Conservation (phyloP, 2,797 vertebrate species). For the Aplochiton taeniatus region DNA sequence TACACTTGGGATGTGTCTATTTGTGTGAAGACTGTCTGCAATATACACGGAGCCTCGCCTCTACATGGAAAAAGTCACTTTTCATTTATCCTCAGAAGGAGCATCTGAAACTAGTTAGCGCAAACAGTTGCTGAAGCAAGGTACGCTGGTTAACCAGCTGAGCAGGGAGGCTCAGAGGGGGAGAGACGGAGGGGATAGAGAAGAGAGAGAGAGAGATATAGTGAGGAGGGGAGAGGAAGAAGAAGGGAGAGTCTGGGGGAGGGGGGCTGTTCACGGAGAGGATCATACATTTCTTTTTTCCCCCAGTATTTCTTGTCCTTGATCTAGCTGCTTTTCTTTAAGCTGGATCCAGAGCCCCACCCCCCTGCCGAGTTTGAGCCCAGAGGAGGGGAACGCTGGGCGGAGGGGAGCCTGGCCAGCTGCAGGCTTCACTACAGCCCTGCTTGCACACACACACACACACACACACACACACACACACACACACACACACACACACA, state of each 20-base stretch:
- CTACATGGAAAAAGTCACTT: conserved; percentile 36
- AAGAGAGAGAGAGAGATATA: background rate
- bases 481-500: conserved; percentile 7
- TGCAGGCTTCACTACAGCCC: conserved; percentile 12
- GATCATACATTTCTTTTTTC: conserved; percentile 65
- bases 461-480: background rate
- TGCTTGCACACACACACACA: background rate
- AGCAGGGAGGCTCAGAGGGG: conserved; percentile 11
- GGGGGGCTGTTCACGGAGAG: conserved; percentile 54
- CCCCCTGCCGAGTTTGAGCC: conserved; percentile 63
- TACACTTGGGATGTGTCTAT: conserved; percentile 5
- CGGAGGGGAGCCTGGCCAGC: conserved; percentile 3
- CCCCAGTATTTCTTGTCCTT: conserved; percentile 68
- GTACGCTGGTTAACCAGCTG: conserved; percentile 37
- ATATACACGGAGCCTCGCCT: conserved; percentile 12
- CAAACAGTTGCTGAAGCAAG: conserved; percentile 14
- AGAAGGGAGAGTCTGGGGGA: conserved; percentile 26
- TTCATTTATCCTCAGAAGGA: conserved; percentile 25
- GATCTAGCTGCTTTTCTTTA: conserved; percentile 74
- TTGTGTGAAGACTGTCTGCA: conserved; percentile 19
- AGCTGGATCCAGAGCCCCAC: conserved; percentile 71
- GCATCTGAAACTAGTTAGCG: conserved; percentile 61
- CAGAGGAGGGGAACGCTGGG: conserved; percentile 64
- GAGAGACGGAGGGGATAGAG: background rate
- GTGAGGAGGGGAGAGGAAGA: conserved; percentile 17